Conservation (phyloP, 2,888 invertebrate species). For the Meandrusa payeni region DNA sequence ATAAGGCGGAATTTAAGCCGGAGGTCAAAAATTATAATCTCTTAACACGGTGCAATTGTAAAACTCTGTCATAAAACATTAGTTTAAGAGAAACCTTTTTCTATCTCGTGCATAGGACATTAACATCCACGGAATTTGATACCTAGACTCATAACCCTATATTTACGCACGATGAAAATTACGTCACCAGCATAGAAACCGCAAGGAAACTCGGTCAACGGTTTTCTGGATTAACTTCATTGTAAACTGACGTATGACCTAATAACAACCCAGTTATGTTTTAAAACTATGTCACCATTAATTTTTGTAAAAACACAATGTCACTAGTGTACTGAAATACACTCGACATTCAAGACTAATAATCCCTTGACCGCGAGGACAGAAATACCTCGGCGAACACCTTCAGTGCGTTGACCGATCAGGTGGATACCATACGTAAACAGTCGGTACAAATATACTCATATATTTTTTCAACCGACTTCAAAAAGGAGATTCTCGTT, state of each 20-base stretch:
- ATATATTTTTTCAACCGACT: no score
- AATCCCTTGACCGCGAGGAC: conserved; percentile 30
- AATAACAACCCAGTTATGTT: conserved; percentile 3
- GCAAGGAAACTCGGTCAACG: conserved; percentile 16
- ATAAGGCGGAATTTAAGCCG: no score
- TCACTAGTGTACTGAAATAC: conserved; percentile 12
- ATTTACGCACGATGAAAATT: conserved; percentile 5
- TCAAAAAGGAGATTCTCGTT: no score
- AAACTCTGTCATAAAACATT: no score
- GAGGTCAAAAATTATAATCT: no score
- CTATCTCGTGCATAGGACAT: neutral
- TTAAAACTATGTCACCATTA: neutral
- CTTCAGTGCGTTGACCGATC: conserved; percentile 20
- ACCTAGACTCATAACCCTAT: neutral
- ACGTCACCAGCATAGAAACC: conserved; percentile 1
- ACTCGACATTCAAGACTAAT: conserved; percentile 14
- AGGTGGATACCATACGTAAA: conserved; percentile 4
- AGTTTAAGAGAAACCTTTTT: no score
- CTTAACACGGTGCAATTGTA: no score
- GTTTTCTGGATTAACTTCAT: conserved; percentile 15
- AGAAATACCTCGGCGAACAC: conserved; percentile 23
- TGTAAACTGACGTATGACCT: conserved; percentile 19
- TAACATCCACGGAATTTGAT: neutral
- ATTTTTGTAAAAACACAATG: neutral
- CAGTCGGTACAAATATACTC: no score